Evolutionary conservation across 2,797 vertebrate genomes (phyloP), one percentile per base, ranked within the genome.

Genomic region (Malurus splendens): DNA sequence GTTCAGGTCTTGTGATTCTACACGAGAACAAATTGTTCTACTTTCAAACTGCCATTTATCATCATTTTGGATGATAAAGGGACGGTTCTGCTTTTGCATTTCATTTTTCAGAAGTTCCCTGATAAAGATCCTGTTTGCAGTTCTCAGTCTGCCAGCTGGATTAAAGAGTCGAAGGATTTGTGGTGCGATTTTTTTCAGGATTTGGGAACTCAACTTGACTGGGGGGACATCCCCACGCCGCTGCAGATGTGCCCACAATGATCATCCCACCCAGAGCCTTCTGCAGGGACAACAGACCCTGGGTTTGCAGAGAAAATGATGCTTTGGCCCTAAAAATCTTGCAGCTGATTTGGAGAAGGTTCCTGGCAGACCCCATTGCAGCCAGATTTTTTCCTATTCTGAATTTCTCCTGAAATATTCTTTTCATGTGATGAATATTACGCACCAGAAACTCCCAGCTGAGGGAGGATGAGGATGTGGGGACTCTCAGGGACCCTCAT

Each of bases 121-220:
- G 28, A 55, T 12, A 57, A 54, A 57, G 55, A 65, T n/a, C 25
- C 44, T 38, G 14, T 11, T 64, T 44, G 39, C 13, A 65, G 36
- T 42, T 82, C 32, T 72, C 54, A 41, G 36, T 3, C 24, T 54
- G 2, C 0, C 0, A 0, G 2, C 6, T 59, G 50, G n/a, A 59
- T 47, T n/a, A 55, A 68, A 56, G 6, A 76, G 13, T 2, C 11
- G 42, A 25, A 62, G 13, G 10, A 12, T 8, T 61, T 50, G 4
- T 44, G 1, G 1, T 0, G 1, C 19, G 33, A 12, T 8, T 65
- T 19, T 32, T 68, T 41, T 41, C 24, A 39, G 79, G 79, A n/a
- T 10, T 12, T 23, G 41, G 48, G 62, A 44, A 18, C 2, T 5
- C 36, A 47, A 0, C 27, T 5, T 6, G 13, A 33, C 18, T 27